These are phyloP conservation scores for Polylopha cassiicola DNA, from an alignment of 2,888 invertebrate species.

Conservation along the genomic window DNA sequence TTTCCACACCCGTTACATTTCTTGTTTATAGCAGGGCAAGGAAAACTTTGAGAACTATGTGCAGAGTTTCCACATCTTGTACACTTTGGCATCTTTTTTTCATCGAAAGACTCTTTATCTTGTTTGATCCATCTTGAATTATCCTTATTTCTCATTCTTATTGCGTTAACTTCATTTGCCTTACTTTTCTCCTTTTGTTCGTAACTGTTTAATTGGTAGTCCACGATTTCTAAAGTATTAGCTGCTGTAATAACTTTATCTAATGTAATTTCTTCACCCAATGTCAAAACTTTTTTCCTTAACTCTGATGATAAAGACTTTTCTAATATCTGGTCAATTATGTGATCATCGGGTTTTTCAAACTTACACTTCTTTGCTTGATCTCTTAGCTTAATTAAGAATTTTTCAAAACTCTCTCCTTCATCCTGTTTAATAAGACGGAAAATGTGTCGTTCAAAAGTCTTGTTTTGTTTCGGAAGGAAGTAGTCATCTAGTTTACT, in stretches of 20 bases:
- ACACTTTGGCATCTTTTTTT: background rate
- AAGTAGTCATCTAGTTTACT: slow-evolving; percentile 16
- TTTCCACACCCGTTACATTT: slow-evolving; percentile 14
- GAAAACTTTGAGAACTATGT: slow-evolving; percentile 1
- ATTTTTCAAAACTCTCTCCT: slow-evolving; percentile 16
- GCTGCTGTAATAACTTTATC: slow-evolving; percentile 18
- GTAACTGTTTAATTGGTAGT: slow-evolving; percentile 10
- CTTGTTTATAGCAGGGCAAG: slow-evolving; percentile 12
- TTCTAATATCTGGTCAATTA: slow-evolving; percentile 33
- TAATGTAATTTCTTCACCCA: slow-evolving; percentile 13
- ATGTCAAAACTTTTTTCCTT: slow-evolving; percentile 16
- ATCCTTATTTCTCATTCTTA: slow-evolving; percentile 4
- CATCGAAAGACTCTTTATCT: background rate
- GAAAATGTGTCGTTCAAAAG: slow-evolving; percentile 15
- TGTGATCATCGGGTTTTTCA: slow-evolving; percentile 29
- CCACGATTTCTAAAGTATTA: slow-evolving; percentile 17
- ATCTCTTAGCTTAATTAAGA: too few species aligned
- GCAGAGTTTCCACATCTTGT: slow-evolving; percentile 3
- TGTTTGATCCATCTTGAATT: background rate
- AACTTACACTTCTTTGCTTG: too few species aligned
- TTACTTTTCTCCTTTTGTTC: slow-evolving; percentile 1
- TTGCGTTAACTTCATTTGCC: too few species aligned
- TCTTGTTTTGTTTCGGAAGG: slow-evolving; percentile 8
- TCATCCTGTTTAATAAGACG: slow-evolving; percentile 13
- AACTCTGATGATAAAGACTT: slow-evolving; percentile 25